Percentiles rank a stretch among this genome's conserved stretches.
Conservation (phyloP, 2,888 invertebrate genomes). For the Ormyrus pomaceus region DNA sequence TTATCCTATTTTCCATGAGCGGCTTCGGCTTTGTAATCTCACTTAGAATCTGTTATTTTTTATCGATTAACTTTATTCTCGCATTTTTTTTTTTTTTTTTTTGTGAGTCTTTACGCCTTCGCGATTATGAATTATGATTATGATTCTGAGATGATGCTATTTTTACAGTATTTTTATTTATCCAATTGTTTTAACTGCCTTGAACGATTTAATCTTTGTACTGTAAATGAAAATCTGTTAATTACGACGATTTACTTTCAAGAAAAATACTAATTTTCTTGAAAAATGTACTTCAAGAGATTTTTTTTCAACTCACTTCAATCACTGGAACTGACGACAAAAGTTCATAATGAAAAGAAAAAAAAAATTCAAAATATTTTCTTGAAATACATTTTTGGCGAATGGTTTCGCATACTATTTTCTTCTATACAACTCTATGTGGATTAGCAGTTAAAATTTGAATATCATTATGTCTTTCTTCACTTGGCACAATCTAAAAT, state of each 20-base stretch:
- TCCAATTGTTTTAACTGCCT: conserved; percentile 20
- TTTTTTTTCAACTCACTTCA: neutral
- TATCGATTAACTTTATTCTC: conserved; percentile 36
- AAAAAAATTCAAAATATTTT: neutral
- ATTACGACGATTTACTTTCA: neutral
- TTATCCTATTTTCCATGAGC: neutral
- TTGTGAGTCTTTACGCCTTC: conserved; percentile 39
- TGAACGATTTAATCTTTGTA: conserved; percentile 25
- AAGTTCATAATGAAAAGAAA: conserved; percentile 1
- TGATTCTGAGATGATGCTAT: conserved; percentile 43
- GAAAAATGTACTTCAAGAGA: conserved; percentile 36
- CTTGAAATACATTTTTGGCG: conserved; percentile 19
- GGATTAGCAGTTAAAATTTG: conserved; percentile 23
- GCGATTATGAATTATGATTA: conserved; percentile 46
- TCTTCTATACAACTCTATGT: neutral
- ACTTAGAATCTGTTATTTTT: conserved; percentile 18
- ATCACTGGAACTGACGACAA: neutral
- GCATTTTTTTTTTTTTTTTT: conserved; percentile 35
- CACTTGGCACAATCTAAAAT: conserved; percentile 52
- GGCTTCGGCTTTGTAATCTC: neutral
- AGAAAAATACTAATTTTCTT: conserved; percentile 2
- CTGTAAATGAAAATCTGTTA: conserved; percentile 31
- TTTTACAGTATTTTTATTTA: conserved; percentile 37
- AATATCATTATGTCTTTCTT: conserved; percentile 22
- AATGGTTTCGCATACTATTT: conserved; percentile 8